Conservation (phyloP, 2,888 invertebrate species). For the Minunthozetes semirufus region DNA sequence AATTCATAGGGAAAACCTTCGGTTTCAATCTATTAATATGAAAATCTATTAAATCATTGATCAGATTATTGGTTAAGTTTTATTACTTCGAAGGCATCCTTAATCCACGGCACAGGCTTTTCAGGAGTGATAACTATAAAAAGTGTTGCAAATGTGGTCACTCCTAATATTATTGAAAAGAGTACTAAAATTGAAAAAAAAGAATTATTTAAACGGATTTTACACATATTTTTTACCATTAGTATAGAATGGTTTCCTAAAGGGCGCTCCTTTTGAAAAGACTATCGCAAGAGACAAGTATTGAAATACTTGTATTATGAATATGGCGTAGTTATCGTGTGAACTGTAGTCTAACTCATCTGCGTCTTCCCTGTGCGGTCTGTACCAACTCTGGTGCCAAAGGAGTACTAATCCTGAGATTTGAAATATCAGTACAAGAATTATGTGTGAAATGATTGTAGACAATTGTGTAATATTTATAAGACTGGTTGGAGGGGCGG, state of each 20-base stretch:
- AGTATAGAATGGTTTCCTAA: conserved; percentile 61
- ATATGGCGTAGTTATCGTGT: conserved; percentile 73
- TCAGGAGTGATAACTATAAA: conserved; percentile 52
- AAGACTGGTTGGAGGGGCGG: conserved; percentile 50
- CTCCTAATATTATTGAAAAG: conserved; percentile 56
- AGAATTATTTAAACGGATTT: conserved; percentile 34
- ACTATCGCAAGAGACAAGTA: conserved; percentile 69
- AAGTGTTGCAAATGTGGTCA: conserved; percentile 56
- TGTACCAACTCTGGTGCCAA: conserved; percentile 58
- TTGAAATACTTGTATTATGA: conserved; percentile 67
- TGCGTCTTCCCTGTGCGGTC: conserved; percentile 48
- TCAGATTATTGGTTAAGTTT: neutral
- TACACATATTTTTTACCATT: conserved; percentile 46
- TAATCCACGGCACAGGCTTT: conserved; percentile 47
- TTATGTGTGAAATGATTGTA: conserved; percentile 63
- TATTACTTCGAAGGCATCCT: conserved; percentile 45
- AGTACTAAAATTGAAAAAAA: conserved; percentile 51
- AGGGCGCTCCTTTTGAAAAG: conserved; percentile 74
- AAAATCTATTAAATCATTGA: neutral
- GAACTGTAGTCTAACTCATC: conserved; percentile 57
- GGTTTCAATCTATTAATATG: conserved; percentile 45
- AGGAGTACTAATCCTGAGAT: conserved; percentile 58
- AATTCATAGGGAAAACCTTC: conserved; percentile 50
- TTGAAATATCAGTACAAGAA: conserved; percentile 58
- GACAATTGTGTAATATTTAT: conserved; percentile 61